Percentiles rank a stretch among this genome's conserved stretches.
Evolutionary conservation across 2,113 vertebrate species (phyloP).

Genomic region (Crotalus horridus): DNA sequence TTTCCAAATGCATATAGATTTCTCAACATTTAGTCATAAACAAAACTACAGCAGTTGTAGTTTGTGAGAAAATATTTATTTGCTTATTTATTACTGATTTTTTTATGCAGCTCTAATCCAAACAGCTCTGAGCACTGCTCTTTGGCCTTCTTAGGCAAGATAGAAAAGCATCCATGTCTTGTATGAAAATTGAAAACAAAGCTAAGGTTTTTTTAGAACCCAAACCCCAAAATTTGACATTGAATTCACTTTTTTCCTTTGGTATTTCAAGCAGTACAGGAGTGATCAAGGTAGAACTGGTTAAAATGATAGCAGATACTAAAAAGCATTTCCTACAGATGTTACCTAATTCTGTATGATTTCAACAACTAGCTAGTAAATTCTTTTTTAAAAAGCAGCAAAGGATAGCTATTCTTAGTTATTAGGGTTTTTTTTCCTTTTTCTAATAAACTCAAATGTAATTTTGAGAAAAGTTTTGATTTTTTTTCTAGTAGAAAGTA

Average conservation of each 20-base stretch:
- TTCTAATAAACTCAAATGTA: not conserved
- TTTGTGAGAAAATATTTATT: not conserved
- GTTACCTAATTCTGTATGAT: not conserved
- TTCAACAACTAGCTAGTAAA: not conserved
- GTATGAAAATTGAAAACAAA: not conserved
- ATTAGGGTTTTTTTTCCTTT: not conserved
- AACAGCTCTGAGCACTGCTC: not conserved
- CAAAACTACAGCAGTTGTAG: not conserved
- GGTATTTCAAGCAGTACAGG: not conserved
- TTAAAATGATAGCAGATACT: not conserved
- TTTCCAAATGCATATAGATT: not conserved
- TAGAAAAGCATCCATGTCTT: not conserved
- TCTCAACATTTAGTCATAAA: not conserved
- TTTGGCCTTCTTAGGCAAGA: not conserved
- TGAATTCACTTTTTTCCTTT: not conserved
- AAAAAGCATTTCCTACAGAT: not conserved
- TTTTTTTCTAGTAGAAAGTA: not conserved
- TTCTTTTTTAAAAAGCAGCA: not conserved
- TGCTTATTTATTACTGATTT: not conserved
- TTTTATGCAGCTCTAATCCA: not conserved
- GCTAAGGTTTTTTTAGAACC: not conserved
- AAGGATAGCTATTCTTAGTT: not conserved
- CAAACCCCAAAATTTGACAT: not conserved
- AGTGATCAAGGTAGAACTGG: not conserved
- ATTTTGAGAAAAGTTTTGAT: rapidly evolving